Evolutionary conservation across 2,797 vertebrate genomes (phyloP), one percentile per base, ranked within the genome.

Genomic region (Ctenosaura bakeri): DNA sequence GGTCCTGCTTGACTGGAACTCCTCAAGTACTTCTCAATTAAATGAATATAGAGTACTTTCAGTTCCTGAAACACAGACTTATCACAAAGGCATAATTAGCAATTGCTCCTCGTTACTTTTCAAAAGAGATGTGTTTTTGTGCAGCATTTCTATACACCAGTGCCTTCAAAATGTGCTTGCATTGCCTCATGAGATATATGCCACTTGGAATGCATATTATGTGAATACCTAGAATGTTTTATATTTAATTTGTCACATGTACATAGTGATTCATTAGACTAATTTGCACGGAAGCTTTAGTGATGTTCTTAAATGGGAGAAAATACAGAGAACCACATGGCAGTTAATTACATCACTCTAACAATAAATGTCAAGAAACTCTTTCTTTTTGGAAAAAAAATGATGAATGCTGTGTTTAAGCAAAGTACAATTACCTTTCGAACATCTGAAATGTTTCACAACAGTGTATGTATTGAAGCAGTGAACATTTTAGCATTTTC

Each of bases 361-460:
- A 96, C 94, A 96, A 95, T 96, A 96, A 96, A 91, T 92, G 94
- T 96, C 95, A 96, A 93, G 92, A 91, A 94, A 94, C 95, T 94
- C 46, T 91, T 94, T 95, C 96, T 95, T 92, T 0, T 24, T 32
- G 14, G 3, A 73, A 94, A 93, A 94, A 95, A 94, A 95, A 95
- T 93, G 86, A 94, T 92, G 69, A 94, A 94, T 96, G 74, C 87
- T 85, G 13, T 92, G 35, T 76, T 94, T 95, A 94, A 90, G 87
- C 81, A 91, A 94, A 95, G 83, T 89, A 52, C 91, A 96, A 86
- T 96, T 94, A 89, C 88, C 77, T 94, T 95, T 92, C 89, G 87
- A 85, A 90, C 90, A 86, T 93, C 94, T 92, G 94, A 91, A 96
- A 92, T 95, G 92, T 95, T 95, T 94, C 95, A 80, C 92, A 92